Base-by-base conservation (phyloP, 2,888 invertebrate species). In the Brachypalpus laphriformis region DNA sequence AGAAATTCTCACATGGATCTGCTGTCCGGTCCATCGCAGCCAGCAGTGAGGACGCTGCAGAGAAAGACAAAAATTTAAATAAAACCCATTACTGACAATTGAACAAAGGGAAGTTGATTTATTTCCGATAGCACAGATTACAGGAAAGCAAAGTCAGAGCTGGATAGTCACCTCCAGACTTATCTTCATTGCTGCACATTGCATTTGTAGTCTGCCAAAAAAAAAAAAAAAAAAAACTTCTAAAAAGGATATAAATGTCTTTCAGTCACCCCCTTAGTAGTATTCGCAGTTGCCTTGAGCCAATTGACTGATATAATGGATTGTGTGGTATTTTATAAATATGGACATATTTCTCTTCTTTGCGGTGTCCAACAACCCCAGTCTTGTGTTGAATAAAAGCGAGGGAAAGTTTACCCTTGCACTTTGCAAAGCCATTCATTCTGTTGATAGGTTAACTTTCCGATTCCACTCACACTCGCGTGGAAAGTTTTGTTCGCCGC, bases 1-100 rank as follows among this genome's bases (percentile, higher is more conserved):
- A 97, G 92, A 97, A 97, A 90, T 97, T 96, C 40, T 94, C 94
- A 91, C 97, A 97, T 0, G 97, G 97, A 90, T 96, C 95, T 0
- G 95, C 94, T 0, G 93, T 92, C 56, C 93, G 93, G 90, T 97
- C 96, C 96, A 97, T 97, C 9, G 96, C 96, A 22, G 95, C 94
- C 88, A 97, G 92, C 82, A 97, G 92, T 22, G 96, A 95, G 7
- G 97, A 94, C 63, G 97, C 97, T 97, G 91, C 49, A 90, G 49
- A 68, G n/a, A 34, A 25, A 45, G 16, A 75, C 5, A 59, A 47
- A 51, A 76, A 77, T 68, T 86, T 56, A 86, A 86, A 86, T 77
- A 81, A 85, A 76, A 76, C 54, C 75, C 37, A 80, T 85, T 70
- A 80, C 63, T 75, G 74, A 80, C 63, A 71, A 82, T 45, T 57